Percentiles rank a stretch among this genome's conserved stretches.
Conservation (phyloP, 2,888 invertebrate species). For the Cybosia mesomella region DNA sequence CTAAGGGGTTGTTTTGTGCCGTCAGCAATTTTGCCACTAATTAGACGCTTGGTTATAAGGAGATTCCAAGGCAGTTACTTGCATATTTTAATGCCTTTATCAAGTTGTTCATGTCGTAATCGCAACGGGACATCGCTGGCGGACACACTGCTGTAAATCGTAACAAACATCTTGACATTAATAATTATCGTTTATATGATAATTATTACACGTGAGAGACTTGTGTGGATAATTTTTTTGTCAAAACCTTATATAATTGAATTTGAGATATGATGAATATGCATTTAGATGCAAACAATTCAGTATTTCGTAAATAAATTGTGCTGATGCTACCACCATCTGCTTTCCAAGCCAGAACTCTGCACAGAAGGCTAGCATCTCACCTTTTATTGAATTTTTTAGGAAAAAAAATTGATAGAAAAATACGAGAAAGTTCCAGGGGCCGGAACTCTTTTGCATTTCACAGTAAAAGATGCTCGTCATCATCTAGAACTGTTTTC, state of each 20-base stretch:
- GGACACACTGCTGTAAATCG: conserved; percentile 53
- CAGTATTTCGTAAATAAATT: neutral
- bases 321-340: no score
- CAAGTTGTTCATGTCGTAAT: conserved; percentile 63
- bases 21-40: conserved; percentile 48
- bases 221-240: neutral
- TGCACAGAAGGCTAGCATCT: no score
- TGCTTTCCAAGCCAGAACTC: no score
- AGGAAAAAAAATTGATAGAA: no score
- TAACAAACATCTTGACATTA: conserved; percentile 3
- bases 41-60: conserved; percentile 50
- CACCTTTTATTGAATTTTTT: no score
- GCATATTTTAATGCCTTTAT: conserved; percentile 79
- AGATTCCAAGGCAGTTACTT: conserved; percentile 61
- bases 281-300: neutral
- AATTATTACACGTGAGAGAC: neutral
- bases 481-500: no score
- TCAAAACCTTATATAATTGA: neutral
- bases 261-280: neutral
- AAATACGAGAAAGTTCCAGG: no score
- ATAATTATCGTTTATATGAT: neutral
- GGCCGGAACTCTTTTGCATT: no score
- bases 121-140: conserved; percentile 61
- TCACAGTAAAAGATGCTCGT: no score
- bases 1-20: conserved; percentile 37